These are phyloP conservation scores for Clinocottus analis DNA, from an alignment of 2,113 vertebrate species.

Conservation along the genomic window DNA sequence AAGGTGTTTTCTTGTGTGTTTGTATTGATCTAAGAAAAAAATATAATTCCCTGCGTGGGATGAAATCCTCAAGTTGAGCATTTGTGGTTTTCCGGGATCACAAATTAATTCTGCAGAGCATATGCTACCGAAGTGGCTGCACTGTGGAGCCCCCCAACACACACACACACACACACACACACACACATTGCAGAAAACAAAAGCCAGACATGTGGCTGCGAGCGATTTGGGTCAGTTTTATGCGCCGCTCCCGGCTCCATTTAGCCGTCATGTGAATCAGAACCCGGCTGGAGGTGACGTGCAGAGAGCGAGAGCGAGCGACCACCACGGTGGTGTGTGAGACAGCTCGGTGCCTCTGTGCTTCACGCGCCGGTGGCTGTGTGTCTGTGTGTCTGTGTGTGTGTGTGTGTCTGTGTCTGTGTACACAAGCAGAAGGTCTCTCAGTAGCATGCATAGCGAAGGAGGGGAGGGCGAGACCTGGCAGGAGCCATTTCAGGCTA, in stretches of 20 bases:
- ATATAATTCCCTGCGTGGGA: background rate
- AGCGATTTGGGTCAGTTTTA: conserved; percentile 51
- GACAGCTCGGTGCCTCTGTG: conserved; percentile 62
- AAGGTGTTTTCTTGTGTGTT: background rate
- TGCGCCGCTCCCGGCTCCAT: conserved; percentile 45
- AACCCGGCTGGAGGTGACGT: conserved; percentile 47
- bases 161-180: conserved; percentile 12
- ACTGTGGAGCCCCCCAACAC: conserved; percentile 4
- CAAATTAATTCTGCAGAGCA: conserved; percentile 25
- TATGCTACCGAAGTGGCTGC: conserved; percentile 39
- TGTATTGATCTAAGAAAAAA: background rate
- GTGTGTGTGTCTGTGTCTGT: conserved; percentile 41
- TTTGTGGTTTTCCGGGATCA: background rate
- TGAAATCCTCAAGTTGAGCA: background rate
- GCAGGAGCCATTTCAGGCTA: conserved; percentile 53
- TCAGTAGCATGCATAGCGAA: conserved; percentile 54
- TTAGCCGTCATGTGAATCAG: conserved; percentile 67
- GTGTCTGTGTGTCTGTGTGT: too few species aligned
- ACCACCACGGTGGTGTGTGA: conserved; percentile 52
- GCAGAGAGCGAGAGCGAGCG: conserved; percentile 2
- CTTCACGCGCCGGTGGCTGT: conserved; percentile 64
- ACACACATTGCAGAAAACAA: conserved; percentile 30
- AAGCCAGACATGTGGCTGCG: conserved; percentile 51
- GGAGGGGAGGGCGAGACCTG: conserved; percentile 39
- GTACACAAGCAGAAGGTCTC: conserved; percentile 65